phyloP scores from a whole-genome alignment of 2,797 vertebrate genomes.

The Anisognathus igniventris region DNA sequence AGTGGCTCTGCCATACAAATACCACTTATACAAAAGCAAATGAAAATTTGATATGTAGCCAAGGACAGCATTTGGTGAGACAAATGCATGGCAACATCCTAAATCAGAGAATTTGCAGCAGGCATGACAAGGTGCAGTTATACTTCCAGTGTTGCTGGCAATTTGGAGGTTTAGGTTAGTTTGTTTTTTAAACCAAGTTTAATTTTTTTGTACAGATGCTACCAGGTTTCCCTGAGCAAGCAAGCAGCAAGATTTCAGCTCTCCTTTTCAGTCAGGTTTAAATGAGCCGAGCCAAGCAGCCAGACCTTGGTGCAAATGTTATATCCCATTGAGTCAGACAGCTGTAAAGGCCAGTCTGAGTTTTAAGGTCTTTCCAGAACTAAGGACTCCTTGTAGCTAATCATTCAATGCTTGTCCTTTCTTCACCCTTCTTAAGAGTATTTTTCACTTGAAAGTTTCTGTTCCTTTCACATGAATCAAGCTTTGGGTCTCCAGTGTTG shows the following conservation, averaged over 20 bases:
- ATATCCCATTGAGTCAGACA: not conserved
- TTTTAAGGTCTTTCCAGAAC: not conserved
- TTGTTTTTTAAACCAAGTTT: not conserved
- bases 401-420: not conserved
- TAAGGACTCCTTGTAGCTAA: not conserved
- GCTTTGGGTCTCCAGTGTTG: not conserved
- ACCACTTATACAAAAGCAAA: not conserved
- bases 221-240: not conserved
- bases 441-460: not conserved
- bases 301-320: not conserved
- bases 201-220: fast-evolving
- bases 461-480: not conserved
- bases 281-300: not conserved
- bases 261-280: not conserved
- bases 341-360: not conserved
- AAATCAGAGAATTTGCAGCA: not conserved
- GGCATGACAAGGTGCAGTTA: not conserved
- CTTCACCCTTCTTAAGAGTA: not conserved
- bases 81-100: not conserved
- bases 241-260: not conserved
- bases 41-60: not conserved
- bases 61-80: not conserved
- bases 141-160: not conserved
- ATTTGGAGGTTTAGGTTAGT: not conserved
- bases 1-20: not conserved